Conservation (phyloP, 2,888 invertebrate species). For the Cheilosia urbana region DNA sequence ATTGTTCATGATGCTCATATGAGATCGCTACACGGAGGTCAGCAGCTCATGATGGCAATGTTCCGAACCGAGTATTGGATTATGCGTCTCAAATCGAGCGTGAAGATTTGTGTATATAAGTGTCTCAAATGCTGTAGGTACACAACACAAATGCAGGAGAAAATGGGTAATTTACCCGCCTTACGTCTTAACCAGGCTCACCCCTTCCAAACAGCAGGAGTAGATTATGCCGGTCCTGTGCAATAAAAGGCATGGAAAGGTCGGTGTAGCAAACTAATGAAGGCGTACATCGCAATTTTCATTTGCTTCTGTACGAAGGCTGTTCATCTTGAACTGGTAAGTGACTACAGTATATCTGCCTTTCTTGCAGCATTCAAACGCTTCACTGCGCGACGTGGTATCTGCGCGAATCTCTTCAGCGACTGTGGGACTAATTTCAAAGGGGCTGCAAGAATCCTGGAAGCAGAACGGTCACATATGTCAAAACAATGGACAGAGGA, state of each 20-base stretch:
- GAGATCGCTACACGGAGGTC: conserved; percentile 11
- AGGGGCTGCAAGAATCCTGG: conserved; percentile 10
- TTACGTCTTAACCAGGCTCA: neutral
- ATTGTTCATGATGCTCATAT: neutral
- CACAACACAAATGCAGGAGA: neutral
- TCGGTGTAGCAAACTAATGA: neutral
- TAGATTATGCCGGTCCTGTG: neutral
- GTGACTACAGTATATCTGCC: no score
- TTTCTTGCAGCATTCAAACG: no score
- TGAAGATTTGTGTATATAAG: neutral
- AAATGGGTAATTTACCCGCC: neutral
- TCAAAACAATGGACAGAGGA: neutral
- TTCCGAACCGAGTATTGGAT: neutral
- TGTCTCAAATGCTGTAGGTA: neutral
- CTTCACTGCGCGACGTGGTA: no score
- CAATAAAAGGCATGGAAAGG: neutral
- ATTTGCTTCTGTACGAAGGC: no score
- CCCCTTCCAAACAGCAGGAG: conserved; percentile 7
- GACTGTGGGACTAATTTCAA: no score
- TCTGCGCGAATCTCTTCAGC: no score
- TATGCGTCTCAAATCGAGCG: neutral
- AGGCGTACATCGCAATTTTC: no score
- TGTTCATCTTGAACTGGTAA: no score
- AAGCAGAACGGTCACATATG: neutral
- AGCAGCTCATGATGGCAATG: conserved; percentile 31